Evolutionary conservation across 2,797 vertebrate genomes (phyloP).

Genomic region (Premnoplex brunnescens): DNA sequence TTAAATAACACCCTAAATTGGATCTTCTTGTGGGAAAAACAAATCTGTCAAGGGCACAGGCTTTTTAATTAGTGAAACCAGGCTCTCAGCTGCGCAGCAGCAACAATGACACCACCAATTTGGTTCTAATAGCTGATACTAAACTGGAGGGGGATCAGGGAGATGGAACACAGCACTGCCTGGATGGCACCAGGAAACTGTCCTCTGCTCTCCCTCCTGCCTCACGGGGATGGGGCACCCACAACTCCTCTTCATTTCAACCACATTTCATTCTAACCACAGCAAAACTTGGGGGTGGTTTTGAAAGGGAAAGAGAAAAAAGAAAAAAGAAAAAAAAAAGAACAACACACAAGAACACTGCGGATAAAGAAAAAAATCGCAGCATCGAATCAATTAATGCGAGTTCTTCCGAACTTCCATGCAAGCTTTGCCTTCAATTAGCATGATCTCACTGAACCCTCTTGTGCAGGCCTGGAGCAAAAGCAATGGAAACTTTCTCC

Average conservation of each 20-base stretch:
- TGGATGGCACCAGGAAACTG: neutral
- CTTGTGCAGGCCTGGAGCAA: conserved; percentile 73
- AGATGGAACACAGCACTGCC: neutral
- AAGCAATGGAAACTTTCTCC: conserved; percentile 79
- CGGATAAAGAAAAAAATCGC: conserved; percentile 44
- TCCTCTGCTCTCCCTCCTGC: neutral
- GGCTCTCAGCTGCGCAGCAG: neutral
- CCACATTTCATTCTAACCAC: neutral
- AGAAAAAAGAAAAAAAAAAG: neutral
- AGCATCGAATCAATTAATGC: conserved; percentile 74
- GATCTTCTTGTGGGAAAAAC: conserved; percentile 37
- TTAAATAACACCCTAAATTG: conserved; percentile 15
- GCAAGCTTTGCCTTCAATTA: conserved; percentile 80
- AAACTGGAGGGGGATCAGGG: neutral
- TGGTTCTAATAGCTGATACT: neutral
- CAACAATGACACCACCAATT: neutral
- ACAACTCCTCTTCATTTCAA: neutral
- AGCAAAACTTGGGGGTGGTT: neutral
- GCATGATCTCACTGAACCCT: conserved; percentile 76
- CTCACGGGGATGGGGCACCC: neutral
- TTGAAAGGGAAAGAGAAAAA: neutral
- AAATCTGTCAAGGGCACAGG: conserved; percentile 7
- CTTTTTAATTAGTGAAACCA: conserved; percentile 8
- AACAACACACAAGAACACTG: conserved; percentile 30
- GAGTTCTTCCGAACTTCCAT: conserved; percentile 69